Conservation (phyloP, 2,888 invertebrate genomes). For the Polydrusus cervinus region DNA sequence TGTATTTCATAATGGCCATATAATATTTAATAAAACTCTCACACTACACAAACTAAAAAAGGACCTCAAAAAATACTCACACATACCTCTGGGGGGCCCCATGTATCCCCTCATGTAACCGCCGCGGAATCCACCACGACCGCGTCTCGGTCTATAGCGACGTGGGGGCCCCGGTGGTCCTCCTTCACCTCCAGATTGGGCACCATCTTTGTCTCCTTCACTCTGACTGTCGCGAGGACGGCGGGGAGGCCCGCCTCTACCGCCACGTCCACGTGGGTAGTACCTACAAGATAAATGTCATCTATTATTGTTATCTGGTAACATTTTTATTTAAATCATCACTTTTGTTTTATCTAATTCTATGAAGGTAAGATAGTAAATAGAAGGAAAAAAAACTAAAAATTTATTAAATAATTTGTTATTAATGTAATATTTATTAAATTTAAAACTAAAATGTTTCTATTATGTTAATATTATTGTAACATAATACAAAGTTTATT, state of each 20-base stretch:
- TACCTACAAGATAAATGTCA: constrained; percentile 62
- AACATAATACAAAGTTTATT: too few relatives aligned
- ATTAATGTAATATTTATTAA: too few relatives aligned
- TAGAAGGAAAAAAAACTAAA: too few relatives aligned
- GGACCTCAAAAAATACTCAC: constrained; percentile 45
- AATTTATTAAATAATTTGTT: too few relatives aligned
- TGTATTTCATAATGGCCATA: too few relatives aligned
- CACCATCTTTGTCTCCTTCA: constrained; percentile 68
- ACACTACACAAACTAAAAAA: constrained; percentile 1
- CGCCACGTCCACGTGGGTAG: constrained; percentile 75
- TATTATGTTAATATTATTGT: too few relatives aligned
- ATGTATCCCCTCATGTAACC: constrained; percentile 48
- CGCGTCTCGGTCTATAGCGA: constrained; percentile 73
- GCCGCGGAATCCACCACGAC: constrained; percentile 60
- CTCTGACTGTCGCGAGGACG: constrained; percentile 62
- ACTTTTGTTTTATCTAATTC: too few relatives aligned
- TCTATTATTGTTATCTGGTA: too few relatives aligned
- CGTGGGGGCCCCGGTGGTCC: constrained; percentile 69
- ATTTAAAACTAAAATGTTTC: too few relatives aligned
- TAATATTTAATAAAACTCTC: background rate
- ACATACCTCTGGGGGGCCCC: constrained; percentile 55
- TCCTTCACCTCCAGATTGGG: constrained; percentile 68
- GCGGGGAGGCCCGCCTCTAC: constrained; percentile 70
- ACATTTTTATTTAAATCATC: too few relatives aligned
- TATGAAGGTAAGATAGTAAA: too few relatives aligned